Evolutionary conservation across 2,888 invertebrate species (phyloP), one percentile per base, ranked within the genome.

Genomic region (Thereva nobilitata): DNA sequence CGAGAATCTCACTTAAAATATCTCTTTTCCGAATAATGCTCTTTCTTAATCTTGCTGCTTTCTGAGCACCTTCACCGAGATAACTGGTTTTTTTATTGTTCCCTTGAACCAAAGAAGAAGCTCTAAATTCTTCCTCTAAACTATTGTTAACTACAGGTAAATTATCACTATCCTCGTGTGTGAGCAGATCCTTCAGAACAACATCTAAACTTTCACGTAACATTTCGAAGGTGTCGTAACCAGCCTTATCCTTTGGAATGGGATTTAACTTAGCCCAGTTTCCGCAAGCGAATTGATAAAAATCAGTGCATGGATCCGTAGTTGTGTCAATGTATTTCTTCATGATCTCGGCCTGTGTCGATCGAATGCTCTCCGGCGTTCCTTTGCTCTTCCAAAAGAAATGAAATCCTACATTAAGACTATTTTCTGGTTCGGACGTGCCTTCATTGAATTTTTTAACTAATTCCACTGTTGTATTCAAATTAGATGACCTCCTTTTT

Each of bases 161-260:
- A 40, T 50, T 23, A 1, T 41, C 23, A 9, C 49, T 56, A 1
- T 44, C 56, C 12, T 73, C 68, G 9, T 85, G 83, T 72, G 88
- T 86, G 38, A 91, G 79, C 9, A 92, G 79, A 71, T 89, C 86
- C 75, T 84, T 86, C 50, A 92, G 78, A 1, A 89, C 87, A 0
- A 84, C 76, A 75, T 92, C 90, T 54, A 92, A 80, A 73, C 91
- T 91, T 82, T 94, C 92, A 72, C 93, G 84, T 5, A 95, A 82
- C 85, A 92, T 91, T 82, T 93, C 93, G 78, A 95, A 95, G 0
- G 93, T 95, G 73, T 94, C 94, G 79, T 91, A 95, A 75, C 90
- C 89, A 5, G 92, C 89, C 80, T 93, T 91, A 75, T 95, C 95
- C 59, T 91, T 89, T 2, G 95, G 95, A 74, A 95, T 92, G 0